phyloP scores from a whole-genome alignment of 2,888 invertebrate species.

The Rotaria magnacalcarata region DNA sequence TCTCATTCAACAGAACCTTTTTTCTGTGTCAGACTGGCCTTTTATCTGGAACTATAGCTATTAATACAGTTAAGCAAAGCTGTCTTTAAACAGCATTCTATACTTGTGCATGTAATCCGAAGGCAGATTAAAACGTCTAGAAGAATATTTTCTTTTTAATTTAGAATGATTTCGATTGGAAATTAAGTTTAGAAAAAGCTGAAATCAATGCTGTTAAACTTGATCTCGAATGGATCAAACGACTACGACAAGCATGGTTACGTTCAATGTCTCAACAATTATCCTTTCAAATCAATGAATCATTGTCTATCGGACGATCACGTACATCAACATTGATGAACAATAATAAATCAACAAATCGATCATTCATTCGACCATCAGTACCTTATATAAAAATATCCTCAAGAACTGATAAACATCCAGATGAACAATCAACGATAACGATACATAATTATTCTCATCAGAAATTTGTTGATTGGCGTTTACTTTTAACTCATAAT shows the following conservation, averaged over 20 bases:
- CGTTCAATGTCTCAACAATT: background rate
- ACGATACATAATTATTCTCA: background rate
- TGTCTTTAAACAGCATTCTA: too few species aligned
- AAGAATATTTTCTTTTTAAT: background rate
- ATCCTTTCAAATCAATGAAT: background rate
- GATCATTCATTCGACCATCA: background rate
- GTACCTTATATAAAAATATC: background rate
- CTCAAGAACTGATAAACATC: background rate
- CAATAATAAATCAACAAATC: background rate
- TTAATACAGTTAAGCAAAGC: too few species aligned
- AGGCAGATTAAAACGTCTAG: too few species aligned
- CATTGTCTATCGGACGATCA: background rate
- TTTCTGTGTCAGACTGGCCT: too few species aligned
- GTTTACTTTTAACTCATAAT: background rate
- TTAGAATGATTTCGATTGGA: slow-evolving; percentile 1
- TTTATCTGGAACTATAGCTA: too few species aligned
- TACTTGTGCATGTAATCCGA: too few species aligned
- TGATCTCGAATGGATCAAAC: background rate
- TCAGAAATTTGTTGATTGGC: slow-evolving; percentile 19
- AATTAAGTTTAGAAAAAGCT: background rate
- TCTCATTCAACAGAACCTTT: too few species aligned
- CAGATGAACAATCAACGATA: background rate
- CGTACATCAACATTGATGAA: background rate
- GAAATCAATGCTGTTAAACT: background rate
- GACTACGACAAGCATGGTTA: background rate